Base-by-base conservation (phyloP, 1,140 invertebrate species). In the Neodiprion lecontei region DNA sequence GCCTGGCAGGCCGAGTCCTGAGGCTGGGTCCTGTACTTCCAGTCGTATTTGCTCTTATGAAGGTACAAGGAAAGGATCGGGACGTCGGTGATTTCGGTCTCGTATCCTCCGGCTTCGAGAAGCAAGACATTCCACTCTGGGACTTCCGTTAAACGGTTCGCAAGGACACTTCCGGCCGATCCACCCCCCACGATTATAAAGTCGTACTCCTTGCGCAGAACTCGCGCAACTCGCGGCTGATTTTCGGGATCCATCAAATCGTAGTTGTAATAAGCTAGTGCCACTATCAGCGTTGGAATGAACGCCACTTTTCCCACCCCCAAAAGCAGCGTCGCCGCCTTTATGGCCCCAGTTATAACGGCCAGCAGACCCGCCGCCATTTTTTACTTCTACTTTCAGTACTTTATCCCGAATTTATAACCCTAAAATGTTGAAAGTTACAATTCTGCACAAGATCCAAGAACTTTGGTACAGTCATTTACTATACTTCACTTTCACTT, bases 41-140 rank as follows among this genome's bases (percentile, higher is more conserved):
- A 99, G 86, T 98, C 97, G 77, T 96, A 79, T 87, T 95, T 95
- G 80, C 96, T 97, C 76, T 96, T 95, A 84, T 97, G 96, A 67
- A 98, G 89, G 81, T 96, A 96, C 5, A 96, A 85, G 17, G 96
- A 96, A 0, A 96, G 86, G 67, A 95, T 90, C 0, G 96, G 96
- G 9, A 96, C 95, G 81, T 95, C 93, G 0, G 94, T 93, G 48
- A 96, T 93, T 79, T 95, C 92, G 0, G 93, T 94, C 79, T 97
- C 96, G 72, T 95, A 94, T 0, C 94, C 95, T 1, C 96, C 97
- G 0, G 96, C 96, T 88, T 98, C 97, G 21, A 98, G 78, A 7
- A 98, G 84, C 17, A 98, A 86, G 0, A 97, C 93, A 72, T 91
- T 95, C 92, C 94, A 95, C 28, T 93, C 88, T 1, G 91, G 90